These are phyloP conservation scores for Onychorhynchus coronatus DNA, from an alignment of 2,113 vertebrate species.

Conservation along the genomic window DNA sequence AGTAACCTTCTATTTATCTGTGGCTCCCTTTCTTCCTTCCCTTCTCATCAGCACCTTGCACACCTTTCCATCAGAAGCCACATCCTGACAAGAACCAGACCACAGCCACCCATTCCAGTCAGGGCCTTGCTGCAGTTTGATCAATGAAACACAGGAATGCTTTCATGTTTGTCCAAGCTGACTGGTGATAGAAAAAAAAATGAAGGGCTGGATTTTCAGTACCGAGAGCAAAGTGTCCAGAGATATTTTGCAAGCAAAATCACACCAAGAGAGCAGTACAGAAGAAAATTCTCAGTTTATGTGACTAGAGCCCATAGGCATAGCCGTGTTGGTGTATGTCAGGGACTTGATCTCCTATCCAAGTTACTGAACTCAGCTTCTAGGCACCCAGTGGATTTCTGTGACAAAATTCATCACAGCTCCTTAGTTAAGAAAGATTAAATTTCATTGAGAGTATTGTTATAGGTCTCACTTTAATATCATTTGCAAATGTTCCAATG, in stretches of 20 bases:
- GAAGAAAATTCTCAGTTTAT: background rate
- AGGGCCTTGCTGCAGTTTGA: background rate
- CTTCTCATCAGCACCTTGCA: background rate
- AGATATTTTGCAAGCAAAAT: background rate
- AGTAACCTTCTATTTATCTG: background rate
- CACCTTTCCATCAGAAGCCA: background rate
- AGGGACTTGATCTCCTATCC: background rate
- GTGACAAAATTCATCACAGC: background rate
- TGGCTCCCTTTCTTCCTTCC: rapidly evolving
- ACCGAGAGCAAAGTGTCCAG: background rate
- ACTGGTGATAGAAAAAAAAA: background rate
- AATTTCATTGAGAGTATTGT: background rate
- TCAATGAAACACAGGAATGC: background rate
- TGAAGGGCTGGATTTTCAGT: background rate
- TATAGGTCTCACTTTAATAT: background rate
- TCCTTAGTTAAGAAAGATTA: background rate
- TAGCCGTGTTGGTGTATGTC: background rate
- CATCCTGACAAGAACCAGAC: background rate
- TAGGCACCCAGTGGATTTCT: background rate
- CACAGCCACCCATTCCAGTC: rapidly evolving
- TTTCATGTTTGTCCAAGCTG: constrained; percentile 14
- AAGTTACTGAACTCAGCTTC: background rate
- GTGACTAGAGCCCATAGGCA: background rate
- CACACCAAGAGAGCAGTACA: background rate
- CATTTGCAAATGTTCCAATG: background rate